Conservation (phyloP, 2,888 invertebrate genomes). For the Ophion ventricosus region DNA sequence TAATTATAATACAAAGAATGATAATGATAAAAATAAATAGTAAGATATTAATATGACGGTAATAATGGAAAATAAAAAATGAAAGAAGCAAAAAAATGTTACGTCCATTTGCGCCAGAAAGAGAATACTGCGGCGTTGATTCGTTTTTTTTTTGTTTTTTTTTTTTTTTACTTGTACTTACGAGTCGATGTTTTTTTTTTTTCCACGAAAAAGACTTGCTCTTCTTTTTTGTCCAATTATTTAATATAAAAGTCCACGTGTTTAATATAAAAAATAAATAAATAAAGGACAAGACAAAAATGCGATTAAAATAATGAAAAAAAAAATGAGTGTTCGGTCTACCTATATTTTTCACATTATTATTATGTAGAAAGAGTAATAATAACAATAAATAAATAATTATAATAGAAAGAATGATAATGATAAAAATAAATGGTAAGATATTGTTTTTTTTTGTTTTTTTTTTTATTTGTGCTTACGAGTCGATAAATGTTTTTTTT, state of each 20-base stretch:
- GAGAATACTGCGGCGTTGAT: no score
- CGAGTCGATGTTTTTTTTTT: background rate
- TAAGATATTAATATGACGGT: no score
- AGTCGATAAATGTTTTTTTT: background rate
- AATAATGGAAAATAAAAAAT: no score
- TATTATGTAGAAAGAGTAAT: background rate
- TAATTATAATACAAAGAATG: background rate
- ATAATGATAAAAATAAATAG: no score
- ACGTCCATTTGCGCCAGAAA: no score
- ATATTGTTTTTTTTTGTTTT: background rate
- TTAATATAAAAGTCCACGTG: no score
- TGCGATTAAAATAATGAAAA: background rate
- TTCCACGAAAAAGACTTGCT: background rate
- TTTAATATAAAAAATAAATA: background rate
- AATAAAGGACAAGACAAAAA: background rate
- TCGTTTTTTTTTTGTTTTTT: no score
- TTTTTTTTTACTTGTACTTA: background rate
- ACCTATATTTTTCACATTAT: background rate
- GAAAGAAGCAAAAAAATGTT: no score
- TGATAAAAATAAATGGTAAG: no score
- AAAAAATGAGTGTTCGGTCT: background rate
- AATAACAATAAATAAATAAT: background rate
- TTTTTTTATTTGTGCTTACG: background rate
- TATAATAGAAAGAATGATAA: background rate
- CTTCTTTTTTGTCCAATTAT: no score